Evolutionary conservation across 64 coral and sea anemone genomes (phyloP), one percentile per base, ranked within the genome.

Genomic region (Dendrophyllia cribrosa): DNA sequence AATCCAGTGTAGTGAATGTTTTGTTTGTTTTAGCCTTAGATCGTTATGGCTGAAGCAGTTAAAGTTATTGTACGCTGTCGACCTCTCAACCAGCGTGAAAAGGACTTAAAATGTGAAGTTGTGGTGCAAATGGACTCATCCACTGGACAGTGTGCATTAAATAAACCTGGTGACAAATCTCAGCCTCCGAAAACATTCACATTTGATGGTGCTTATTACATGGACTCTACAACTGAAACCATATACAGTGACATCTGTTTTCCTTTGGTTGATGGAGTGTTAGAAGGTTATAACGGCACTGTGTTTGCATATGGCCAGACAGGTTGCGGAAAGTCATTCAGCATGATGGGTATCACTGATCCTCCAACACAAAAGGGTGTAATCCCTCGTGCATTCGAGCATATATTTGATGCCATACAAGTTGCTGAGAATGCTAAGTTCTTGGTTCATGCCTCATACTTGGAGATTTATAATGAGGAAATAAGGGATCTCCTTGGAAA

Each of bases 181-280:
- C 94, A 96, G 50, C 94, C 97, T 61, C 94, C 97, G 9, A 99
- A 99, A 76, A 83, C 67, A 9, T 99, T 99, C 68, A 99, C 97
- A 59, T 99, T 99, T 91, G 97, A 99, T 79, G 97, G 97, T 9
- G 97, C 97, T 3, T 99, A 96, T 90, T 96, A 89, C 9, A 91
- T 94, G 43, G 97, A 99, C 25, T 90, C 97, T 12, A 99, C 97
- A 43, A 99, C 97, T 48, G 94, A 99, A 59, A 94, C 61, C 6
- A 99, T 99, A 56, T 99, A 99, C 91, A 99, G 91, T 91, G 97
- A 99, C 53, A 99, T 99, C 48, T 96, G 94, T 44, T 99, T 99
- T 89, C 94, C 97, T 5, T 72, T 99, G 62, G 97, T 99, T 45
- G 97, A 99, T 44, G 94, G 97, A 34, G 97, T 99, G 2, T 89